Evolutionary conservation across 2,113 vertebrate species (phyloP).

Genomic region (Benitochromis conjunctus): DNA sequence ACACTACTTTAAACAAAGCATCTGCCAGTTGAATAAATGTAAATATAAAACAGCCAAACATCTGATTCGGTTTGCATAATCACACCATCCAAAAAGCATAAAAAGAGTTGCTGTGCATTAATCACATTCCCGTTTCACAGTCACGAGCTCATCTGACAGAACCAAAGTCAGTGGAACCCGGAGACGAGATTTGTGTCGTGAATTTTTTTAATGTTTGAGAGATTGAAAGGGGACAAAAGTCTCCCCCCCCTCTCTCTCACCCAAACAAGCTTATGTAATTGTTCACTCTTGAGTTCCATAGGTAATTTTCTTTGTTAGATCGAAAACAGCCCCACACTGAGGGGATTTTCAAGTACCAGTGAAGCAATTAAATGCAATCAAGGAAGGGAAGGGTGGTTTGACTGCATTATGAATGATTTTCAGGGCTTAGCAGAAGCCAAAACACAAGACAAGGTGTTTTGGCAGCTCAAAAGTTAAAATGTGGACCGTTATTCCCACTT

Average conservation of each 20-base stretch:
- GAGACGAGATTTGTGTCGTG: neutral
- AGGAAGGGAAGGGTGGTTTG: neutral
- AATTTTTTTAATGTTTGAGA: neutral
- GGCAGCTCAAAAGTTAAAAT: neutral
- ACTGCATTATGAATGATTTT: neutral
- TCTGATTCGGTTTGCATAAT: neutral
- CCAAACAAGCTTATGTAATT: neutral
- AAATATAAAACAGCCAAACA: neutral
- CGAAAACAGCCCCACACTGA: neutral
- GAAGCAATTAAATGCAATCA: neutral
- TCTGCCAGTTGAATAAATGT: neutral
- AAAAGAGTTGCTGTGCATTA: neutral
- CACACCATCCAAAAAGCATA: neutral
- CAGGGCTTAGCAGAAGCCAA: neutral
- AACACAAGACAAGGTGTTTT: neutral
- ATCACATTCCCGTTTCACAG: neutral
- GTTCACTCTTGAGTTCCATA: neutral
- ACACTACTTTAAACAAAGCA: neutral
- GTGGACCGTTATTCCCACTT: neutral
- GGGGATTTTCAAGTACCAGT: neutral
- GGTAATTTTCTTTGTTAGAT: neutral
- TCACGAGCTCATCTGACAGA: neutral
- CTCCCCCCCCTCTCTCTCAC: neutral
- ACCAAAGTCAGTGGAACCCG: neutral
- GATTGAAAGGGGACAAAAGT: neutral